Conservation (phyloP, 2,113 vertebrate genomes). For the Eulemur macaco region DNA sequence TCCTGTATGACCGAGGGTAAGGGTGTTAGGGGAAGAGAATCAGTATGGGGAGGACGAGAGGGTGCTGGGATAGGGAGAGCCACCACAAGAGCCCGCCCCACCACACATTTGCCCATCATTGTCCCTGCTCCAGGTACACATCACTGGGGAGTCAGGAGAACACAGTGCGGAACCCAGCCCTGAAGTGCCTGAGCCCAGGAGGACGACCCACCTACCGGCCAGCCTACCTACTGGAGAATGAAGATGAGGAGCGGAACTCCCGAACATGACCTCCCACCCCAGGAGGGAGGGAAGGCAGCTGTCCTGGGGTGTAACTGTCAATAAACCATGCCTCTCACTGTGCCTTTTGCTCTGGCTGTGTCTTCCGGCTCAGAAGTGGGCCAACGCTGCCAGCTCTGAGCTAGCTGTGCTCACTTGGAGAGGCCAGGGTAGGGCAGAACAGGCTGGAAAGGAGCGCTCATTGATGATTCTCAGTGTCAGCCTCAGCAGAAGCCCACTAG, state of each 20-base stretch:
- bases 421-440: too few relatives aligned
- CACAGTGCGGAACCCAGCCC: conserved; percentile 88
- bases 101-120: background rate
- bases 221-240: conserved; percentile 92
- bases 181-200: conserved; percentile 83
- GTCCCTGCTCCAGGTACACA: conserved; percentile 88
- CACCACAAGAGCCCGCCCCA: background rate
- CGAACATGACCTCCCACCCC: conserved; percentile 82
- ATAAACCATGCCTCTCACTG: conserved; percentile 54
- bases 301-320: background rate
- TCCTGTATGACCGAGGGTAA: conserved; percentile 98
- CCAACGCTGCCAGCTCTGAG: background rate
- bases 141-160: conserved; percentile 95
- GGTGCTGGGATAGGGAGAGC: background rate
- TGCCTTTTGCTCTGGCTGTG: background rate
- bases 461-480: background rate
- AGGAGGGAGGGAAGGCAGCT: background rate
- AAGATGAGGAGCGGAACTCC: conserved; percentile 93
- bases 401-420: background rate
- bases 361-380: background rate
- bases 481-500: background rate
- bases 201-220: conserved; percentile 89
- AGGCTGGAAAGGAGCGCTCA: background rate
- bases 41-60: rapidly evolving
- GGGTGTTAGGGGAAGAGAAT: background rate